phyloP scores from a whole-genome alignment of 2,888 invertebrate genomes.

The Eremobia ochroleuca region DNA sequence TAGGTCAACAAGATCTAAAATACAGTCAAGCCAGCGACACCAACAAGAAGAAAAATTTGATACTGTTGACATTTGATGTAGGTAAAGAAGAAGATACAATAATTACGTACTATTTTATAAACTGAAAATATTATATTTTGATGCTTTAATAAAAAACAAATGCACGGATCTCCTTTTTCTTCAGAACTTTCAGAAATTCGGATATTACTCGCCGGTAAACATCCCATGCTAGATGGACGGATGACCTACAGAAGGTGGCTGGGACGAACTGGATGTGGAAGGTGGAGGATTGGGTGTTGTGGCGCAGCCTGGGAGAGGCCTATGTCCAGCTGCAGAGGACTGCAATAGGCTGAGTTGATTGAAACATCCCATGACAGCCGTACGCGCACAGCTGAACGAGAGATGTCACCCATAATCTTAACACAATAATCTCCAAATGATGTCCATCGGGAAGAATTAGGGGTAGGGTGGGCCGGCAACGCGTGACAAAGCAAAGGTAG shows the following conservation, averaged over 20 bases:
- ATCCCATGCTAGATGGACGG: no score
- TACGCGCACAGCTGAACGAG: background rate
- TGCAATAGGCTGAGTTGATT: no score
- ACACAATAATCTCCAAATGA: conserved; percentile 30
- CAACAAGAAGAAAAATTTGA: background rate
- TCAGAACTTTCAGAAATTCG: background rate
- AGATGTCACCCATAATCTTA: background rate
- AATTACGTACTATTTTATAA: background rate
- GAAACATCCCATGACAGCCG: conserved; percentile 6
- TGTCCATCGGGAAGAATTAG: background rate
- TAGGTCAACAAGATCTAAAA: background rate
- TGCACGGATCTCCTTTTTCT: background rate
- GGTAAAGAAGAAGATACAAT: background rate
- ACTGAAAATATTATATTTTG: no score
- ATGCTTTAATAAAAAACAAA: background rate
- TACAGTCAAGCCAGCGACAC: background rate
- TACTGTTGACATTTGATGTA: background rate
- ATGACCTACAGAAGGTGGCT: no score
- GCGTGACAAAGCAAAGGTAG: conserved; percentile 10
- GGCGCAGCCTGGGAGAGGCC: no score
- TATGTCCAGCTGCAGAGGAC: no score
- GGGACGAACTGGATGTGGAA: no score
- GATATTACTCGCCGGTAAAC: background rate
- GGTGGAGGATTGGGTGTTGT: no score
- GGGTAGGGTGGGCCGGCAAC: background rate